A percentile compares a stretch with the other conserved stretches of the same genome.
phyloP scores from a whole-genome alignment of 2,888 invertebrate genomes.

The Drosophila mettleri region DNA sequence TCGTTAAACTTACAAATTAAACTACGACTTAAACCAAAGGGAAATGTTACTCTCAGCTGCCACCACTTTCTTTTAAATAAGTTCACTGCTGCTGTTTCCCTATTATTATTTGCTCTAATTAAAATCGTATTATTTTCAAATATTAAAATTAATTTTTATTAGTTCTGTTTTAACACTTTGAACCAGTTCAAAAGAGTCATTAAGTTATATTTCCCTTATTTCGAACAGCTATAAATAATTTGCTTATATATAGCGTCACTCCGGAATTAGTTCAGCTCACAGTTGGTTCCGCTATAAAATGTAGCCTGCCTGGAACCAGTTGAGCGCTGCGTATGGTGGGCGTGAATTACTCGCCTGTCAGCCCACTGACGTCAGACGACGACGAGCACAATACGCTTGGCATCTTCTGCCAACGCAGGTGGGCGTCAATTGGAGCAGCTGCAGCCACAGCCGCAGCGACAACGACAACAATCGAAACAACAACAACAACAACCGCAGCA shows the following conservation, averaged over 20 bases:
- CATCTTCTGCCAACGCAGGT: conserved; percentile 54
- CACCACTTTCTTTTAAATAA: neutral
- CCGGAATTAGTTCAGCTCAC: conserved; percentile 19
- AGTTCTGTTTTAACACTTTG: neutral
- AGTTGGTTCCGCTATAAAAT: conserved; percentile 18
- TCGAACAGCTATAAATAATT: neutral
- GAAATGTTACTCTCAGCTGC: too few relatives aligned
- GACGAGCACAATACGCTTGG: conserved; percentile 9
- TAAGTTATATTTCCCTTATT: neutral
- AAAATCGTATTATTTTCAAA: neutral
- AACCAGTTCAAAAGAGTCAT: neutral
- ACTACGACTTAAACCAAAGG: too few relatives aligned
- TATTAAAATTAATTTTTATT: neutral
- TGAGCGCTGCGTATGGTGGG: conserved; percentile 34
- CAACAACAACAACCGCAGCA: conserved; percentile 24
- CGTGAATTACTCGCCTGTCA: conserved; percentile 29
- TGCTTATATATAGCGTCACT: neutral
- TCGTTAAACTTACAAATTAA: too few relatives aligned
- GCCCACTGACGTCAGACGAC: conserved; percentile 43
- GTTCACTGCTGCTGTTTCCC: neutral
- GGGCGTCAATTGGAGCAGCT: conserved; percentile 80
- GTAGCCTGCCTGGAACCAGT: conserved; percentile 31
- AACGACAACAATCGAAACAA: conserved; percentile 47
- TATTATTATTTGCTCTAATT: neutral
- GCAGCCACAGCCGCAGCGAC: conserved; percentile 40